A percentile compares a stretch with the other conserved stretches of the same genome.
Conservation (phyloP, 2,113 vertebrate species). For the Ctenomys sociabilis region DNA sequence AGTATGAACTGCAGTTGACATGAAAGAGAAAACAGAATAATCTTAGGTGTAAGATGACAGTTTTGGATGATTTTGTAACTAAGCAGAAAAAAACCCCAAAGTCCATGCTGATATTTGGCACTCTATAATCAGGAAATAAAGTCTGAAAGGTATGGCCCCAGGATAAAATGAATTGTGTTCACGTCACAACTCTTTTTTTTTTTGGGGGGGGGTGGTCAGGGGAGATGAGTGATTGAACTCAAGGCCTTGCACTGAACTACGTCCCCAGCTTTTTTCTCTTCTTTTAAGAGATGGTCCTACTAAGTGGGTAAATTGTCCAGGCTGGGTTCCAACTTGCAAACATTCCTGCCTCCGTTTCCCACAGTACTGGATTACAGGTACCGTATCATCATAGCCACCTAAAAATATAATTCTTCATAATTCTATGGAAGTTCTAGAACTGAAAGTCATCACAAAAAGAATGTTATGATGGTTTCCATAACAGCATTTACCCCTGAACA, state of each 20-base stretch:
- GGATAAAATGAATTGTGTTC: not conserved
- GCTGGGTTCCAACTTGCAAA: not conserved
- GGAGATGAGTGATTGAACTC: not conserved
- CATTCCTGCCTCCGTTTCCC: not conserved
- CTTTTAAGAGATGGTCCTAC: not conserved
- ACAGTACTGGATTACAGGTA: not conserved
- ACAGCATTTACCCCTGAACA: not conserved
- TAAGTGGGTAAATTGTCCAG: not conserved
- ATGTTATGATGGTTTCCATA: not conserved
- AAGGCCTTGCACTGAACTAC: not conserved
- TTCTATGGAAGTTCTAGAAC: constrained; percentile 74
- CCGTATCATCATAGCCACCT: not conserved
- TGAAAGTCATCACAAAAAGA: constrained; percentile 52
- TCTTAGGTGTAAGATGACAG: not conserved
- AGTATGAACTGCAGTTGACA: not conserved
- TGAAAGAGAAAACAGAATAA: not conserved
- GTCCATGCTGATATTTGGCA: not conserved
- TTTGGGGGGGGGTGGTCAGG: no score
- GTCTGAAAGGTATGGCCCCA: not conserved
- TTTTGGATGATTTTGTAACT: not conserved
- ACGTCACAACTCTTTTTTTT: not conserved
- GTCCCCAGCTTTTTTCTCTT: not conserved
- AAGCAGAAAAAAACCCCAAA: not conserved
- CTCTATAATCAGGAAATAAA: not conserved
- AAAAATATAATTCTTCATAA: not conserved